A percentile compares a stretch with the other conserved stretches of the same genome.
Evolutionary conservation across 2,888 invertebrate species (phyloP).

Genomic region (Tenthredo mesomela): DNA sequence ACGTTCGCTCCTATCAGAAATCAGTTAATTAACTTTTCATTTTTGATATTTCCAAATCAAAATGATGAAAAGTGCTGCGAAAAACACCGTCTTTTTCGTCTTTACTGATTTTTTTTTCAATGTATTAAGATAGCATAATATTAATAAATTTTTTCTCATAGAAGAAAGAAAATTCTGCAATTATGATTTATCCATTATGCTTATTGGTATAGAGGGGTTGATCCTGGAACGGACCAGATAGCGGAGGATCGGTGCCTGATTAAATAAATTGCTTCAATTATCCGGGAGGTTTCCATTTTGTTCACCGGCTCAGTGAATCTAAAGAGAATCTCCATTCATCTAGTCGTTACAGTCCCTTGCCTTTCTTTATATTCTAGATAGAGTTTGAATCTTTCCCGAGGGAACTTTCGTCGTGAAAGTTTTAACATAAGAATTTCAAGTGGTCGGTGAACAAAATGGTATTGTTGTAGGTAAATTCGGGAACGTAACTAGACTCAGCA

Average conservation of each 20-base stretch:
- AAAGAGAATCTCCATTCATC: constrained; percentile 32
- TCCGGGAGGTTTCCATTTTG: constrained; percentile 24
- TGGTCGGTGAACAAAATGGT: not conserved
- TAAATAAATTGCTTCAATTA: constrained; percentile 35
- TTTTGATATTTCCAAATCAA: too few relatives aligned
- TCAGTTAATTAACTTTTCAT: too few relatives aligned
- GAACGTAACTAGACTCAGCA: not conserved
- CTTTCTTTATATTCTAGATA: constrained; percentile 34
- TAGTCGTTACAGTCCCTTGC: constrained; percentile 11
- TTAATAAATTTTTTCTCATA: not conserved
- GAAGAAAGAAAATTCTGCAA: not conserved
- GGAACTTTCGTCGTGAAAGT: not conserved
- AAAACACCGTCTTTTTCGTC: too few relatives aligned
- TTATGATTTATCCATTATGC: not conserved
- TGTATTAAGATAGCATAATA: too few relatives aligned
- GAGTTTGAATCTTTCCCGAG: not conserved
- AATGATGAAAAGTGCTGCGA: too few relatives aligned
- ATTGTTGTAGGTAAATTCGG: not conserved
- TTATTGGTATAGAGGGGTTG: not conserved
- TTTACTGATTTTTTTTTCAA: too few relatives aligned
- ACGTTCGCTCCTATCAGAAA: too few relatives aligned
- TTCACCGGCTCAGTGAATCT: constrained; percentile 11
- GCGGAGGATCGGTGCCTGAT: not conserved
- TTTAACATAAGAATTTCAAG: constrained; percentile 26
- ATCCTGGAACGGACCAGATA: not conserved